phyloP scores from a whole-genome alignment of 2,888 invertebrate genomes.

The Ochropleura plecta region DNA sequence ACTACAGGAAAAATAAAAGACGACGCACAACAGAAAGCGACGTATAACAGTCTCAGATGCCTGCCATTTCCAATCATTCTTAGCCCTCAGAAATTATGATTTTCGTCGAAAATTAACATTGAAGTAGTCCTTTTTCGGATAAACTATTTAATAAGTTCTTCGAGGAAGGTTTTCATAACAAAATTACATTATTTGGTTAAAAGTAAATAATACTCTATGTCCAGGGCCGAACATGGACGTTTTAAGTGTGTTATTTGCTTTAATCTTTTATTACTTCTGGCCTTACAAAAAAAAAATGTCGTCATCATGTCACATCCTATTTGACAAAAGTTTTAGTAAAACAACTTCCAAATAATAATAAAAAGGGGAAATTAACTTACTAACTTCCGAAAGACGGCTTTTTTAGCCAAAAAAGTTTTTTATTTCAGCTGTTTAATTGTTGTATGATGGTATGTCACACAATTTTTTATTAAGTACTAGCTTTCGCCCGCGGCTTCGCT shows the following conservation, averaged over 20 bases:
- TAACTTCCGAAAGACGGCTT: too few species aligned
- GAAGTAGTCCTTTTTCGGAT: background rate
- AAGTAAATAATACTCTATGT: background rate
- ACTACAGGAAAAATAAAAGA: background rate
- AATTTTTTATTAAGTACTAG: too few species aligned
- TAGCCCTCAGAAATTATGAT: background rate
- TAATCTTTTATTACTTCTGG: constrained; percentile 1
- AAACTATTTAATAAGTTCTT: background rate
- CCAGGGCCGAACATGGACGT: background rate
- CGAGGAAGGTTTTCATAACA: background rate
- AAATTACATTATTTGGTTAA: background rate
- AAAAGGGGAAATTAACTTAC: too few species aligned
- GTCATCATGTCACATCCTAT: background rate
- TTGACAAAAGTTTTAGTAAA: background rate
- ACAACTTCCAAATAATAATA: too few species aligned
- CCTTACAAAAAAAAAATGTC: background rate
- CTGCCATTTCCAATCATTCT: background rate
- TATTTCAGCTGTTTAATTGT: too few species aligned
- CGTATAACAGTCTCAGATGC: background rate
- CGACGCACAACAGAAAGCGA: background rate
- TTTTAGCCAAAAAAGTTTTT: too few species aligned
- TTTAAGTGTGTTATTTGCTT: background rate
- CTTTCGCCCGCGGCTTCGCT: too few species aligned
- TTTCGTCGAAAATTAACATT: background rate
- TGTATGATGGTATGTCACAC: too few species aligned